These are phyloP conservation scores for Caprella mutica DNA, from an alignment of 2,888 invertebrate genomes.

Conservation along the genomic window DNA sequence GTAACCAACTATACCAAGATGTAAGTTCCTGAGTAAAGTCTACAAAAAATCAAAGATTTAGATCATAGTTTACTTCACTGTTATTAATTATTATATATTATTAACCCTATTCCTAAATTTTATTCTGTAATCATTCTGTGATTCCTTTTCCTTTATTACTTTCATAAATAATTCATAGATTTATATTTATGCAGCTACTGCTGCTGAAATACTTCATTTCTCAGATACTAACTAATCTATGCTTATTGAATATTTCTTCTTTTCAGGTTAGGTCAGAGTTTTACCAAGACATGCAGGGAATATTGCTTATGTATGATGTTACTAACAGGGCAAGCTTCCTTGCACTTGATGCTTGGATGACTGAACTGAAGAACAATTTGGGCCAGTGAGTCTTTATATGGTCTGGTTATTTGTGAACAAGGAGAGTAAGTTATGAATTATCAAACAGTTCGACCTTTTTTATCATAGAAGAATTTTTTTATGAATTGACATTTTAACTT, in stretches of 20 bases:
- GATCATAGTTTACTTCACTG: background rate
- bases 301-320: conserved; percentile 42
- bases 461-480: too few species aligned
- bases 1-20: conserved; percentile 35
- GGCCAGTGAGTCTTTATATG: conserved; percentile 20
- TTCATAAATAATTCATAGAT: too few species aligned
- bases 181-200: too few species aligned
- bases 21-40: conserved; percentile 7
- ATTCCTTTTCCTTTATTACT: too few species aligned
- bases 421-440: too few species aligned
- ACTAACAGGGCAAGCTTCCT: conserved; percentile 41
- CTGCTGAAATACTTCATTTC: too few species aligned
- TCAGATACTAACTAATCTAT: too few species aligned
- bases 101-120: background rate
- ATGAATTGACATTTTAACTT: background rate
- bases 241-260: background rate
- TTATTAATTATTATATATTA: background rate
- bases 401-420: background rate
- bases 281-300: conserved; percentile 41
- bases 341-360: conserved; percentile 41
- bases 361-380: conserved; percentile 38
- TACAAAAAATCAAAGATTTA: conserved; percentile 38
- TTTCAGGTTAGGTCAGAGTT: conserved; percentile 32
- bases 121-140: too few species aligned
- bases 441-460: too few species aligned